A percentile compares a stretch with the other conserved stretches of the same genome.
phyloP scores from a whole-genome alignment of 2,888 invertebrate species.

The Brenthis ino region DNA sequence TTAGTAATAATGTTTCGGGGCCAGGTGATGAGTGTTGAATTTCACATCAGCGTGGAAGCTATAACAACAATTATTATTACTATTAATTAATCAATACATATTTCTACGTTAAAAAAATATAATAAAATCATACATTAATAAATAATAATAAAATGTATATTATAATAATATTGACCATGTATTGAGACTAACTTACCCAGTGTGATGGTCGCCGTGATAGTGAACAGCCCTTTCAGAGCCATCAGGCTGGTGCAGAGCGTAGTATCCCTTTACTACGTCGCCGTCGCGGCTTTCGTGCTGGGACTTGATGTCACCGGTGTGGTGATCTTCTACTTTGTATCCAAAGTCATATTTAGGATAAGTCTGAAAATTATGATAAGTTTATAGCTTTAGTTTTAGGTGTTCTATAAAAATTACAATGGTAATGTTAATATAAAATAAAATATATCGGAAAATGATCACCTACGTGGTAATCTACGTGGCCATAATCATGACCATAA shows the following conservation, averaged over 20 bases:
- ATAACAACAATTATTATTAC: conserved; percentile 38
- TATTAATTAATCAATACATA: too few relatives aligned
- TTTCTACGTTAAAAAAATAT: too few relatives aligned
- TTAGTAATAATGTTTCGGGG: conserved; percentile 49
- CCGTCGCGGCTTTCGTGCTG: conserved; percentile 72
- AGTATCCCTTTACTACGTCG: conserved; percentile 68
- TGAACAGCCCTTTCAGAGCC: conserved; percentile 73
- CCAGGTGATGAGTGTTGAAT: conserved; percentile 66
- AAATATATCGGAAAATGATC: not conserved
- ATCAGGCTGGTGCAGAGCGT: conserved; percentile 73
- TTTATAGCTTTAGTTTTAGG: not conserved
- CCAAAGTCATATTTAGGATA: conserved; percentile 49
- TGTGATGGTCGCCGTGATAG: conserved; percentile 62
- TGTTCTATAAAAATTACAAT: not conserved
- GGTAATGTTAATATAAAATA: not conserved
- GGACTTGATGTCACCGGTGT: conserved; percentile 60
- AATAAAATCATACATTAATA: too few relatives aligned
- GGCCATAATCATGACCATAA: conserved; percentile 45
- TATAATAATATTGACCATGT: too few relatives aligned
- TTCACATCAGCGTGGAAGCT: conserved; percentile 74
- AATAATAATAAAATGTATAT: too few relatives aligned
- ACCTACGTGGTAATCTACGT: conserved; percentile 46
- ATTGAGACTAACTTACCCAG: conserved; percentile 4
- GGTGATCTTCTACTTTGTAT: conserved; percentile 51
- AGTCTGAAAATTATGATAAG: conserved; percentile 32